A percentile compares a stretch with the other conserved stretches of the same genome.
phyloP scores from a whole-genome alignment of 1,140 invertebrate genomes.

The Drosophila prosaltans region DNA sequence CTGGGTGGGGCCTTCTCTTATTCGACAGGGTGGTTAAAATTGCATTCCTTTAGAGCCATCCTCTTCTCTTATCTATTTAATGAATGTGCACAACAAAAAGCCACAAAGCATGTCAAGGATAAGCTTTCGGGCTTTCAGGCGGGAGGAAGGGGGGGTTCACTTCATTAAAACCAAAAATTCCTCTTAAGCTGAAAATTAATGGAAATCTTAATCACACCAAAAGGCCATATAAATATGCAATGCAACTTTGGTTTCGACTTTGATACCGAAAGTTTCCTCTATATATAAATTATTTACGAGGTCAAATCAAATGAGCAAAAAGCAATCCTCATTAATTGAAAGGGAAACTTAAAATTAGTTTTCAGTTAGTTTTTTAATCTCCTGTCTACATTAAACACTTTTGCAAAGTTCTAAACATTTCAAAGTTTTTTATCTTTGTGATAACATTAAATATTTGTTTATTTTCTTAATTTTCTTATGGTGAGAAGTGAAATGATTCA shows the following conservation, averaged over 20 bases:
- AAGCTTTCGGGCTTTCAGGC: background rate
- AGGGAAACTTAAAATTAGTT: background rate
- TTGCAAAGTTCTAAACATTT: background rate
- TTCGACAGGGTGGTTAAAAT: background rate
- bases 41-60: conserved; percentile 5
- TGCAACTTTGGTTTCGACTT: background rate
- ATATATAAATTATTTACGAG: background rate
- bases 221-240: conserved; percentile 7
- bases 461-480: background rate
- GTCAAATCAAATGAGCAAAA: background rate
- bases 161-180: conserved; percentile 1
- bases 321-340: background rate
- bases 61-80: conserved; percentile 2
- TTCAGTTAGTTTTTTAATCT: background rate
- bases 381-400: too few relatives aligned
- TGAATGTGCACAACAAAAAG: background rate
- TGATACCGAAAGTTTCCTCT: background rate
- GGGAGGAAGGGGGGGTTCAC: background rate
- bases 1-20: background rate
- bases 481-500: background rate
- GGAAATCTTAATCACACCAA: conserved; percentile 10
- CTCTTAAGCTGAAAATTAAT: conserved; percentile 8
- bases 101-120: conserved; percentile 13
- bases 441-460: background rate
- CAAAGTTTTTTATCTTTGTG: background rate